Evolutionary conservation across 2,888 invertebrate genomes (phyloP), one percentile per base, ranked within the genome.

Genomic region (Branchinecta sandiegonensis): DNA sequence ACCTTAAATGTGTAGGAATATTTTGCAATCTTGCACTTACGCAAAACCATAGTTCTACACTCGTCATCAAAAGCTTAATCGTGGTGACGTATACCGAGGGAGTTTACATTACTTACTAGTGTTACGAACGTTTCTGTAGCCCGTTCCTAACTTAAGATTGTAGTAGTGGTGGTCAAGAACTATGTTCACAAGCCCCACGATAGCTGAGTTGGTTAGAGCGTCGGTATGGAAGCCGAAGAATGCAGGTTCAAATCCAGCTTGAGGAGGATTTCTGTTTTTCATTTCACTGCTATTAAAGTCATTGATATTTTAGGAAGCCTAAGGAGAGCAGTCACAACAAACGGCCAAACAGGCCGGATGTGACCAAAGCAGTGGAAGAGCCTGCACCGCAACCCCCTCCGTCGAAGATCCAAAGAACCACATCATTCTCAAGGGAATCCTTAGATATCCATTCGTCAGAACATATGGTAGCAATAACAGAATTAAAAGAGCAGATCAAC

Each of bases 391-490:
- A 56, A 23, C 14, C 67, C 13, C 67, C 79, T 79, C 80, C 81
- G 79, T 81, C 73, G 82, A 85, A 77, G 77, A 80, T 4, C 79
- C 78, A 47, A 82, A 82, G 78, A 85, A 48, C 23, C 64, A 65
- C 64, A 65, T 67, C 67, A 48, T 14, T 56, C n/a, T 23, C 48
- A 23, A 47, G 67, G n/a, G 69, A 69, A 46, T 47, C 69, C 37
- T 47, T 68, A 72, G 90, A 91, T 78, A 89, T 90, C 0, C 90
- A 90, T 76, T 89, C 89, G 75, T 89, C 91, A 0, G 93, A 93
- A 78, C 92, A 94, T 77, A 90, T 94, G 66, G 91, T 94, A 13
- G 94, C 94, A 0, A 89, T 94, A 82, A 94, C 95, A 0, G 91
- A 94, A 76, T 84, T 96, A 12, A 90, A 91, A 77, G 95, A 95